phyloP scores from a whole-genome alignment of 2,113 vertebrate species.

The Arothron firmamentum region DNA sequence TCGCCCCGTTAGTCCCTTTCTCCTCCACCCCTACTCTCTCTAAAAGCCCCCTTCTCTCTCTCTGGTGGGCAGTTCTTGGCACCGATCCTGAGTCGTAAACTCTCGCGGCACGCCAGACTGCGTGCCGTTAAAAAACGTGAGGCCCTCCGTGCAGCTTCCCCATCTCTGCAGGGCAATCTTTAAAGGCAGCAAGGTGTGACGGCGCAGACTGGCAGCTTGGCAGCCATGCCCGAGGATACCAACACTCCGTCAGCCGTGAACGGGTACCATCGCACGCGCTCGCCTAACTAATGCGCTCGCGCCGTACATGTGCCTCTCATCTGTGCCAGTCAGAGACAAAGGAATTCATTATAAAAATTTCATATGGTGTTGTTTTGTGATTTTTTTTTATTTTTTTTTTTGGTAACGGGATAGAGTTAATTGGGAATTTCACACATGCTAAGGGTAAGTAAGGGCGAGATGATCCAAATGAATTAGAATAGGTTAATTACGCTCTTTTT shows the following conservation, averaged over 20 bases:
- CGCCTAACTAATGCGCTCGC: conserved; percentile 56
- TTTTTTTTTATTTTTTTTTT: conserved; percentile 6
- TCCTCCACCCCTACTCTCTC: conserved; percentile 27
- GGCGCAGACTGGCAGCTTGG: conserved; percentile 99
- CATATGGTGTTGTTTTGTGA: conserved; percentile 51
- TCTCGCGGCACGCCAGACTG: conserved; percentile 97
- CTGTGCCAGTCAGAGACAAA: conserved; percentile 70
- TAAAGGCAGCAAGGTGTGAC: conserved; percentile 99
- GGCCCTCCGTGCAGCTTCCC: conserved; percentile 84
- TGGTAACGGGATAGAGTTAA: conserved; percentile 53
- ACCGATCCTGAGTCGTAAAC: conserved; percentile 93
- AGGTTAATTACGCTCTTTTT: conserved; percentile 59
- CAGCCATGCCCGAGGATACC: conserved; percentile 93
- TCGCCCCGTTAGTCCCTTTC: conserved; percentile 26
- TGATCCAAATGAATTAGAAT: conserved; percentile 56
- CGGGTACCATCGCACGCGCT: conserved; percentile 65
- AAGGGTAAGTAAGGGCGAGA: conserved; percentile 58
- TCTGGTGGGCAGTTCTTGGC: conserved; percentile 99
- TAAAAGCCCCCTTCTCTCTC: conserved; percentile 58
- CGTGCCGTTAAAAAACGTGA: conserved; percentile 77
- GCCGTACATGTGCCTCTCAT: conserved; percentile 65
- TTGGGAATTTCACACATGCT: conserved; percentile 61
- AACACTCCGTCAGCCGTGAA: conserved; percentile 88
- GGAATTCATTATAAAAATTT: conserved; percentile 71
- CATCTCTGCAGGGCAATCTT: conserved; percentile 99